These are phyloP conservation scores for Sciurus vulgaris DNA, from an alignment of 2,797 vertebrate species.

Conservation along the genomic window DNA sequence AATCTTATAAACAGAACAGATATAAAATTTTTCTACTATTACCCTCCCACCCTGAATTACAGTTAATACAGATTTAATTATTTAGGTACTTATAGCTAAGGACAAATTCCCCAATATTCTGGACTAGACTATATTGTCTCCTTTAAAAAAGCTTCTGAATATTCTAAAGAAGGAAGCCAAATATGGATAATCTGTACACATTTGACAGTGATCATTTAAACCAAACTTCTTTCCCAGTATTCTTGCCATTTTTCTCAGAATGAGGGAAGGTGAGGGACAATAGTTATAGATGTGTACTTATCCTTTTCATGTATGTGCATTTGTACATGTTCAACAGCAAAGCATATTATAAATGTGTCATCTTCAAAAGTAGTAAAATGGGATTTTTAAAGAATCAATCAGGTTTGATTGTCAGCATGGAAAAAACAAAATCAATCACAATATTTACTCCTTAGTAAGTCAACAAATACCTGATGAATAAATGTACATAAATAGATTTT, in stretches of 20 bases:
- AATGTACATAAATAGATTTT: neutral
- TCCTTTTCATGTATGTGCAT: neutral
- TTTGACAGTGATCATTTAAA: neutral
- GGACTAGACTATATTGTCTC: neutral
- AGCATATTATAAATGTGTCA: neutral
- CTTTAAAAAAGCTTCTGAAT: neutral
- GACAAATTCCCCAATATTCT: neutral
- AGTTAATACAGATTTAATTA: neutral
- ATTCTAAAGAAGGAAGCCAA: conserved; percentile 39
- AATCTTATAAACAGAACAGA: conserved; percentile 42
- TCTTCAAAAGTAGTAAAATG: neutral
- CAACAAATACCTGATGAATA: conserved; percentile 36
- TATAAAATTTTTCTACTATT: neutral
- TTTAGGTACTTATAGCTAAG: neutral
- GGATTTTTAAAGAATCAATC: neutral
- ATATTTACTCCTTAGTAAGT: conserved; percentile 49
- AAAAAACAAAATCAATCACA: conserved; percentile 15
- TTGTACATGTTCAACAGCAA: neutral
- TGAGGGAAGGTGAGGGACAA: neutral
- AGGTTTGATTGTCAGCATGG: neutral
- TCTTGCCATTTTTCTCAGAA: neutral
- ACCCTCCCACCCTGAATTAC: neutral
- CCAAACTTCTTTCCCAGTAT: neutral
- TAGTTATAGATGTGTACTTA: too few species aligned
- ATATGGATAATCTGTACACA: neutral